A percentile compares a stretch with the other conserved stretches of the same genome.
Evolutionary conservation across 2,888 invertebrate genomes (phyloP).

Genomic region (Exocentrus adspersus): DNA sequence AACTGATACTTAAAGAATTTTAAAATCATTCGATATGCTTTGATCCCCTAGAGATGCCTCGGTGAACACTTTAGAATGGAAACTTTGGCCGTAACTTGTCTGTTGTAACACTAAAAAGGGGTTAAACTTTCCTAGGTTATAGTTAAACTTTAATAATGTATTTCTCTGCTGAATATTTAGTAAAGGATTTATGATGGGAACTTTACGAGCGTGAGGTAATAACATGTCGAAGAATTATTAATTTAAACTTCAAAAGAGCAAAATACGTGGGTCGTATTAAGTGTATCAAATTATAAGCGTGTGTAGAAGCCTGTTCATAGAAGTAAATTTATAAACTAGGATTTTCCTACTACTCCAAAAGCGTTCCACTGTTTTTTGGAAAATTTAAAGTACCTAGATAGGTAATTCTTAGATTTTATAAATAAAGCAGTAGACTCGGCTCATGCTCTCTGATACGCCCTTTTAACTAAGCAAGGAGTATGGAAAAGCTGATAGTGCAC

Average conservation of each 20-base stretch:
- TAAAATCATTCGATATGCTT: slow-evolving; percentile 30
- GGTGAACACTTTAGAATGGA: slow-evolving; percentile 22
- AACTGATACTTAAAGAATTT: slow-evolving; percentile 22
- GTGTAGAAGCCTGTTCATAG: too few species aligned
- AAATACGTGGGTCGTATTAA: too few species aligned
- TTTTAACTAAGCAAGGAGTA: too few species aligned
- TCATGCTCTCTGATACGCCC: too few species aligned
- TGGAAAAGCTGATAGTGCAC: neutral
- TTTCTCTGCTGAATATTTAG: slow-evolving; percentile 16
- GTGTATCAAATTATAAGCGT: too few species aligned
- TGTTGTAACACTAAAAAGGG: slow-evolving; percentile 19
- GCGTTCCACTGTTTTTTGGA: too few species aligned
- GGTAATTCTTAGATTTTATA: too few species aligned
- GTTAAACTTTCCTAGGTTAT: slow-evolving; percentile 20
- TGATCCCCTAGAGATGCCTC: slow-evolving; percentile 16
- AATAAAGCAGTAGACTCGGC: too few species aligned
- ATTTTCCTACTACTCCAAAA: too few species aligned
- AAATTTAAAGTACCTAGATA: too few species aligned
- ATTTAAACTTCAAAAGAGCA: neutral
- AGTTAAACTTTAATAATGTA: slow-evolving; percentile 26
- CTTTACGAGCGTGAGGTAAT: neutral
- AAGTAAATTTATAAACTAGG: too few species aligned
- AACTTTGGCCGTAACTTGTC: slow-evolving; percentile 27
- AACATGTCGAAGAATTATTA: neutral
- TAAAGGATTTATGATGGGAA: neutral